Evolutionary conservation across 2,797 vertebrate genomes (phyloP).

Genomic region (Sciurus vulgaris): DNA sequence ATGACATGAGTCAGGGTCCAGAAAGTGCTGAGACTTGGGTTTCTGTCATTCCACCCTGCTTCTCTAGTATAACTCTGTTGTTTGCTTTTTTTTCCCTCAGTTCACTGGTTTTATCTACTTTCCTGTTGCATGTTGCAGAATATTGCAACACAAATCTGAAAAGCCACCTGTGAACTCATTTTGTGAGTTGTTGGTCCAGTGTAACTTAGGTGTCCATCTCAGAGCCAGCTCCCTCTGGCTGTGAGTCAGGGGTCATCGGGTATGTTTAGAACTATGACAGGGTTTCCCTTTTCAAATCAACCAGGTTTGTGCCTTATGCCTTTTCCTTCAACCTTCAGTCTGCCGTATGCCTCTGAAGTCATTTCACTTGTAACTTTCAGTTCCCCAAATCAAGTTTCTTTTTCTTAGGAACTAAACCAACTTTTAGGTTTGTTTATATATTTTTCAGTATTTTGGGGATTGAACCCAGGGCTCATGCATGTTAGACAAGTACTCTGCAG

Average conservation of each 20-base stretch:
- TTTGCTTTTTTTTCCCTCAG: background rate
- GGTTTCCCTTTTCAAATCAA: background rate
- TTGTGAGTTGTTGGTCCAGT: background rate
- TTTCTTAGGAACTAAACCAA: slow-evolving; percentile 9
- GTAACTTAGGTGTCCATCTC: background rate
- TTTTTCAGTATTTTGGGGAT: background rate
- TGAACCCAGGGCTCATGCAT: no score
- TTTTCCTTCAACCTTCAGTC: background rate
- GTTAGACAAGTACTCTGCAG: no score
- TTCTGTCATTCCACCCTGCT: background rate
- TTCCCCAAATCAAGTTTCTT: background rate
- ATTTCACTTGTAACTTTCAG: background rate
- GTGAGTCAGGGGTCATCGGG: background rate
- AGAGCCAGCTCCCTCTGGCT: no score
- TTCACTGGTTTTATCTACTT: background rate
- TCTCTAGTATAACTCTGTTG: background rate
- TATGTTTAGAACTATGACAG: background rate
- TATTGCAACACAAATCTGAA: background rate
- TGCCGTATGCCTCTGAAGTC: background rate
- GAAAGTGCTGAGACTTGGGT: background rate
- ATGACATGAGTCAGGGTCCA: background rate
- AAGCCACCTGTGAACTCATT: background rate
- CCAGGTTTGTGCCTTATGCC: background rate
- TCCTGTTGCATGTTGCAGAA: background rate
- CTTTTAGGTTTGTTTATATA: background rate